Evolutionary conservation across 2,797 vertebrate species (phyloP).

Genomic region (Paramormyrops hopkinsi): DNA sequence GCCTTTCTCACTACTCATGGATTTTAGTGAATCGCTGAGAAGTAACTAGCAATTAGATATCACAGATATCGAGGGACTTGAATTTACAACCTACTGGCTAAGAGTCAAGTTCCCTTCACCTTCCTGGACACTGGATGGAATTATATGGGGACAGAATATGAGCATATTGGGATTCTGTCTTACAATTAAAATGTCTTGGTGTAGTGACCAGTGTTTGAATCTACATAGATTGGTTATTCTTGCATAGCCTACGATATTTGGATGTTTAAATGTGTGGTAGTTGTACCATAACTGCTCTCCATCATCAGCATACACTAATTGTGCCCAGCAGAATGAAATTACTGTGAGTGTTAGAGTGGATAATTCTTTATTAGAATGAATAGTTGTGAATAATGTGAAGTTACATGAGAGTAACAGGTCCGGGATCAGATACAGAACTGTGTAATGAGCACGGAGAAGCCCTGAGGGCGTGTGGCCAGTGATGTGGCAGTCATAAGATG

Average conservation of each 20-base stretch:
- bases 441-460: not conserved
- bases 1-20: not conserved
- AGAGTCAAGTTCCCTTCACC: not conserved
- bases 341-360: not conserved
- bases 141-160: not conserved
- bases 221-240: not conserved
- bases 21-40: not conserved
- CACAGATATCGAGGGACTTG: not conserved
- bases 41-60: not conserved
- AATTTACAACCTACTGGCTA: not conserved
- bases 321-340: not conserved
- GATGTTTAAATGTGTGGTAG: not conserved
- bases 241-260: not conserved
- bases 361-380: not conserved
- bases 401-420: not conserved
- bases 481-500: slow-evolving; percentile 23
- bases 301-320: not conserved
- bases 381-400: not conserved
- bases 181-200: not conserved
- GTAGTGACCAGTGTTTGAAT: not conserved
- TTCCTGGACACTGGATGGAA: not conserved
- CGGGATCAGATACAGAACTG: not conserved
- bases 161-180: not conserved
- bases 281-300: not conserved
- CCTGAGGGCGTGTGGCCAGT: slow-evolving; percentile 39